A percentile compares a stretch with the other conserved stretches of the same genome.
Evolutionary conservation across 2,888 invertebrate species (phyloP).

Genomic region (Orthosia incerta): DNA sequence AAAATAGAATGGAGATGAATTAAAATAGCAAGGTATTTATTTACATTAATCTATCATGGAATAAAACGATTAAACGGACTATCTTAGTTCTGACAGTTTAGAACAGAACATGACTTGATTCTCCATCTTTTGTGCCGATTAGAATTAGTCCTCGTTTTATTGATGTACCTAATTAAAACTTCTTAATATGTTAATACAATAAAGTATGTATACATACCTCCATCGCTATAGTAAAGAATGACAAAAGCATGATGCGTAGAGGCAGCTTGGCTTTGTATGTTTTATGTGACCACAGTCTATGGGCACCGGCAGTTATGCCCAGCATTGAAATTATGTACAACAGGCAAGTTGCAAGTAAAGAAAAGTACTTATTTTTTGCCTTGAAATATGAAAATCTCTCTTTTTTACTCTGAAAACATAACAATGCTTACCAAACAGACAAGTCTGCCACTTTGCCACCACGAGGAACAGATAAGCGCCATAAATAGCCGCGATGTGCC

Average conservation of each 20-base stretch:
- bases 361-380: neutral
- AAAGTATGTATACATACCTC: slow-evolving; percentile 12
- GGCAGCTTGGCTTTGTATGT: slow-evolving; percentile 34
- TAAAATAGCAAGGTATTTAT: neutral
- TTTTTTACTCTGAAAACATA: neutral
- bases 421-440: slow-evolving; percentile 20
- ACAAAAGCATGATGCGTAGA: slow-evolving; percentile 14
- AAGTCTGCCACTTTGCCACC: slow-evolving; percentile 36
- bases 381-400: too few relatives aligned
- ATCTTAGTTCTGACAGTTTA: too few relatives aligned
- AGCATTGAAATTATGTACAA: neutral
- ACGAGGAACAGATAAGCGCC: slow-evolving; percentile 25
- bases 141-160: too few relatives aligned
- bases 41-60: neutral
- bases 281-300: slow-evolving; percentile 39
- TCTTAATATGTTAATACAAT: too few relatives aligned
- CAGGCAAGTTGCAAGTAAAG: neutral
- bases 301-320: slow-evolving; percentile 15
- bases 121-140: too few relatives aligned
- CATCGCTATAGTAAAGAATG: slow-evolving; percentile 9
- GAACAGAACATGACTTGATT: too few relatives aligned
- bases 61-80: neutral
- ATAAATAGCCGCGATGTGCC: slow-evolving; percentile 23
- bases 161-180: too few relatives aligned
- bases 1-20: neutral